A percentile compares a stretch with the other conserved stretches of the same genome.
Evolutionary conservation across 2,888 invertebrate genomes (phyloP).

Genomic region (Idaea straminata): DNA sequence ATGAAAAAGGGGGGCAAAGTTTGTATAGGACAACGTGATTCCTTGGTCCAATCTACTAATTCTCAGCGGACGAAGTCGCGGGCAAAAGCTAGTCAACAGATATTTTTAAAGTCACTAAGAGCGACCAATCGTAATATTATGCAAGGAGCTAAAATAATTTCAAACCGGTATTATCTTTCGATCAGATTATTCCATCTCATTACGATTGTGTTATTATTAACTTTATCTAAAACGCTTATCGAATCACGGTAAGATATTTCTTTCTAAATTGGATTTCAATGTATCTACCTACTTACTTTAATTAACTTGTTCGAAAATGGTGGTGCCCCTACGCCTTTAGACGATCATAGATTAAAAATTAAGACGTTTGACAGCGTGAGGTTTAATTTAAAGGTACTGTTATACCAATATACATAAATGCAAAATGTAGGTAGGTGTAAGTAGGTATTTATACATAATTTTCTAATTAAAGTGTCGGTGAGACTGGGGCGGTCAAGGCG

Average conservation of each 20-base stretch:
- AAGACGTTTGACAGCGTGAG: background rate
- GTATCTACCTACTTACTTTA: background rate
- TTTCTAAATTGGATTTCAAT: background rate
- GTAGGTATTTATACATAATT: background rate
- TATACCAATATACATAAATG: background rate
- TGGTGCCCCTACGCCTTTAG: background rate
- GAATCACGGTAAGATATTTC: background rate
- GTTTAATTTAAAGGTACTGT: background rate
- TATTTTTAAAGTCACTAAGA: no score
- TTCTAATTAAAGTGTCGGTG: background rate
- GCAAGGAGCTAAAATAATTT: conserved; percentile 34
- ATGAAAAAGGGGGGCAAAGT: no score
- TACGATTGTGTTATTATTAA: background rate
- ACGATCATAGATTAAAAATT: background rate
- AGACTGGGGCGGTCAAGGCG: background rate
- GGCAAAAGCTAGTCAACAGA: no score
- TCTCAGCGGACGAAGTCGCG: no score
- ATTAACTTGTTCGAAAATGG: background rate
- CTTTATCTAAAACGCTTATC: background rate
- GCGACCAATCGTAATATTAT: conserved; percentile 54
- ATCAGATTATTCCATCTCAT: conserved; percentile 1
- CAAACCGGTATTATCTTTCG: background rate
- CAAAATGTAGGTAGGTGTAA: background rate
- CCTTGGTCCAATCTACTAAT: no score
- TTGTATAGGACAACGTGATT: no score